phyloP scores from a whole-genome alignment of 2,113 vertebrate genomes.

The Junco hyemalis region DNA sequence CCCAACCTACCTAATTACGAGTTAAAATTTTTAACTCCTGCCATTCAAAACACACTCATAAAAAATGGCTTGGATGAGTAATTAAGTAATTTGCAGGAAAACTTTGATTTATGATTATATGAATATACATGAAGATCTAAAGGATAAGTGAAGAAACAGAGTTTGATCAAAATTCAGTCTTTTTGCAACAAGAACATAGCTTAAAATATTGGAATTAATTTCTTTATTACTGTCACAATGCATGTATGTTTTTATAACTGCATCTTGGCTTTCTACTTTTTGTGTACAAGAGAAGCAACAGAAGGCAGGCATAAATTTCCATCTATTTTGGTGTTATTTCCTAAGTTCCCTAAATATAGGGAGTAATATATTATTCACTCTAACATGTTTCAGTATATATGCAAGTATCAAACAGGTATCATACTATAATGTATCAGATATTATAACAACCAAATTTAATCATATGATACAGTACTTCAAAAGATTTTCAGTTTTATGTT shows the following conservation, averaged over 20 bases:
- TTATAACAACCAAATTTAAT: neutral
- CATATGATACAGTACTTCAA: neutral
- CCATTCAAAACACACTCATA: neutral
- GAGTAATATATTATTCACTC: neutral
- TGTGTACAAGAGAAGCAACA: neutral
- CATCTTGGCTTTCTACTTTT: neutral
- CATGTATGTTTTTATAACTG: neutral
- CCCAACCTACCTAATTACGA: neutral
- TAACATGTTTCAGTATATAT: neutral
- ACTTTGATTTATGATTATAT: neutral
- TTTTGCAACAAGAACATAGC: neutral
- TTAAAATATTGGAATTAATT: neutral
- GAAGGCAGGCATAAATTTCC: neutral
- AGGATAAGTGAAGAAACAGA: neutral
- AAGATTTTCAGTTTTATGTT: neutral
- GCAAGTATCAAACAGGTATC: neutral
- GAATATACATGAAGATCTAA: neutral
- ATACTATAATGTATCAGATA: neutral
- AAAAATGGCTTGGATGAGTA: neutral
- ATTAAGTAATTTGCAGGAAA: neutral
- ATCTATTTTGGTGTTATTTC: neutral
- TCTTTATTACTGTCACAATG: neutral
- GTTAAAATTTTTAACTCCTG: neutral
- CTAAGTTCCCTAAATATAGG: neutral
- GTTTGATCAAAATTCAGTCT: neutral